Conservation (phyloP, 2,888 invertebrate species). For the Venusia cambrica region DNA sequence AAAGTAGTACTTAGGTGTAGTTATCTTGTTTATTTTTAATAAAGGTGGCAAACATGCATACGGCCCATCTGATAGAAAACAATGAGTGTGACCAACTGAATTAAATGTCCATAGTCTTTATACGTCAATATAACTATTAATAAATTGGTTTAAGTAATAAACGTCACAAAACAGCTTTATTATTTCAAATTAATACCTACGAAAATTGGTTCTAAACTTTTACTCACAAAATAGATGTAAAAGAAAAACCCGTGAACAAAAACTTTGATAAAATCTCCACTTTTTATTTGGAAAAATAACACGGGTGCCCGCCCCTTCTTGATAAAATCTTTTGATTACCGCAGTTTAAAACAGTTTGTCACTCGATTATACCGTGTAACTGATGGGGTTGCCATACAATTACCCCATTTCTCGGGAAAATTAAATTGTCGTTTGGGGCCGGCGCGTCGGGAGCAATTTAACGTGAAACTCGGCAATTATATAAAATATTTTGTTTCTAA, state of each 20-base stretch:
- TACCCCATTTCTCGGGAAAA: conserved; percentile 62
- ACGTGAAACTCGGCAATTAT: conserved; percentile 54
- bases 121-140: too few species aligned
- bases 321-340: conserved; percentile 49
- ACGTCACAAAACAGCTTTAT: too few species aligned
- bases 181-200: too few species aligned
- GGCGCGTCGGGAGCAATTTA: conserved; percentile 65
- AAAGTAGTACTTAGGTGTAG: too few species aligned
- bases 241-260: conserved; percentile 18
- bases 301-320: conserved; percentile 37
- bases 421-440: conserved; percentile 67
- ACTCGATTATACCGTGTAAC: conserved; percentile 71
- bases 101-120: too few species aligned
- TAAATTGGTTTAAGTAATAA: too few species aligned
- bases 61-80: too few species aligned
- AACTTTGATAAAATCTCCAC: conserved; percentile 16
- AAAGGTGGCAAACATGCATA: too few species aligned
- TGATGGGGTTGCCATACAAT: conserved; percentile 65
- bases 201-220: neutral
- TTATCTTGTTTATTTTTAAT: too few species aligned
- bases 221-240: neutral
- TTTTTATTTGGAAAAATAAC: conserved; percentile 28
- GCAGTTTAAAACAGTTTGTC: conserved; percentile 73
- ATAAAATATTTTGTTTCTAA: conserved; percentile 63
- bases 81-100: neutral